Conservation (phyloP, 2,888 invertebrate species). For the Brachycybe producta region DNA sequence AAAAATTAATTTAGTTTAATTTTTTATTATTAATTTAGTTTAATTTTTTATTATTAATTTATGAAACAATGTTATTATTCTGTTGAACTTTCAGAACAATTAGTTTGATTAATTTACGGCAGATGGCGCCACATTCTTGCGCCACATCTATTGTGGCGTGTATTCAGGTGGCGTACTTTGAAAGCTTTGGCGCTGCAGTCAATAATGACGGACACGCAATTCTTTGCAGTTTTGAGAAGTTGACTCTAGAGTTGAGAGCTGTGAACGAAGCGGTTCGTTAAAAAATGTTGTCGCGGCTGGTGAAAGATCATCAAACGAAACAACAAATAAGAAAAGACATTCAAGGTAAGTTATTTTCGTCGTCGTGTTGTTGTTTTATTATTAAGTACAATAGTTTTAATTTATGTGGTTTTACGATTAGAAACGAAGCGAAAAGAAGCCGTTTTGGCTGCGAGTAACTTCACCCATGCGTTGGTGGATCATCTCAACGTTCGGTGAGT, state of each 20-base stretch:
- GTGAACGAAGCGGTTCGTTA: no score
- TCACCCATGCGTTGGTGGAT: slow-evolving; percentile 89
- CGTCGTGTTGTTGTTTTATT: background rate
- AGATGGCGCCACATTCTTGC: no score
- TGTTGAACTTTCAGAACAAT: no score
- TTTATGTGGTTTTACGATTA: slow-evolving; percentile 36
- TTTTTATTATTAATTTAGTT: no score
- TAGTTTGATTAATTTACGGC: no score
- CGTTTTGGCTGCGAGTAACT: slow-evolving; percentile 74
- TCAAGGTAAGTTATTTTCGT: slow-evolving; percentile 47
- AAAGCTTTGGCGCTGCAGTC: no score
- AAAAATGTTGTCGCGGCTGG: slow-evolving; percentile 63
- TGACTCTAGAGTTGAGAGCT: background rate
- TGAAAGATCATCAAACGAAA: slow-evolving; percentile 75
- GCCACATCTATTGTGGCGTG: no score
- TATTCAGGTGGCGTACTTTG: no score
- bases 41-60: no score
- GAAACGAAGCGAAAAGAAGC: slow-evolving; percentile 90
- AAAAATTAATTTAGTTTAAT: no score
- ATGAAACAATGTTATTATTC: no score
- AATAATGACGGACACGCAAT: no score
- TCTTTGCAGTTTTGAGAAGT: slow-evolving; percentile 3
- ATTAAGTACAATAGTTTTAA: background rate
- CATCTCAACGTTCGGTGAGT: slow-evolving; percentile 92
- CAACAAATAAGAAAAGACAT: slow-evolving; percentile 63